phyloP scores from a whole-genome alignment of 1,140 invertebrate species.

The Lepidurus arcticus region DNA sequence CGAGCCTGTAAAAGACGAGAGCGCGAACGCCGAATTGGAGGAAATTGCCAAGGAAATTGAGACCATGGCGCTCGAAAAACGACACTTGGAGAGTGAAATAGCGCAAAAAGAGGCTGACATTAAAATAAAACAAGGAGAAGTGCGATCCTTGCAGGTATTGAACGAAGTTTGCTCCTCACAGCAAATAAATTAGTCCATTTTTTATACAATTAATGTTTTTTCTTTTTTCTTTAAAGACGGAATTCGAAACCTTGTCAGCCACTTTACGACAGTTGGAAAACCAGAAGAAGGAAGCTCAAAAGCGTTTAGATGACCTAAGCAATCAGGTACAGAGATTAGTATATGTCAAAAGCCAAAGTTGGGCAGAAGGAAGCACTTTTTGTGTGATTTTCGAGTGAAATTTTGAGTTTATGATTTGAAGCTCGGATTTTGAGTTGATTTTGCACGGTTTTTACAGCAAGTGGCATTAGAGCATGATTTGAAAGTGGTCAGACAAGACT shows the following conservation, averaged over 20 bases:
- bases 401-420: slow-evolving; percentile 9
- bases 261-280: slow-evolving; percentile 94
- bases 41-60: slow-evolving; percentile 89
- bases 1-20: slow-evolving; percentile 32
- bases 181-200: background rate
- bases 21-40: slow-evolving; percentile 75
- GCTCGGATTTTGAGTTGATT: slow-evolving; percentile 23
- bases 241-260: slow-evolving; percentile 83
- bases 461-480: slow-evolving; percentile 14
- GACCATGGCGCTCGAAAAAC: slow-evolving; percentile 73
- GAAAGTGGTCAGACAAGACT: background rate
- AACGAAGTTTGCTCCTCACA: background rate
- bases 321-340: slow-evolving; percentile 61
- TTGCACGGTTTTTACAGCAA: slow-evolving; percentile 26
- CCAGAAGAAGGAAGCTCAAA: slow-evolving; percentile 94
- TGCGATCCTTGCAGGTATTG: slow-evolving; percentile 60
- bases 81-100: slow-evolving; percentile 80
- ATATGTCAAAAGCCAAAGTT: background rate
- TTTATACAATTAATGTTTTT: background rate
- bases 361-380: background rate
- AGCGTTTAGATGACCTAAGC: slow-evolving; percentile 89
- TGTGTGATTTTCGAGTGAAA: slow-evolving; percentile 16
- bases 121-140: slow-evolving; percentile 78
- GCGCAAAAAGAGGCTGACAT: slow-evolving; percentile 85
- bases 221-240: slow-evolving; percentile 59